Evolutionary conservation across 92 coral and sea anemone species (phyloP), one percentile per base, ranked within the genome.

Genomic region (Porites cylindrica): DNA sequence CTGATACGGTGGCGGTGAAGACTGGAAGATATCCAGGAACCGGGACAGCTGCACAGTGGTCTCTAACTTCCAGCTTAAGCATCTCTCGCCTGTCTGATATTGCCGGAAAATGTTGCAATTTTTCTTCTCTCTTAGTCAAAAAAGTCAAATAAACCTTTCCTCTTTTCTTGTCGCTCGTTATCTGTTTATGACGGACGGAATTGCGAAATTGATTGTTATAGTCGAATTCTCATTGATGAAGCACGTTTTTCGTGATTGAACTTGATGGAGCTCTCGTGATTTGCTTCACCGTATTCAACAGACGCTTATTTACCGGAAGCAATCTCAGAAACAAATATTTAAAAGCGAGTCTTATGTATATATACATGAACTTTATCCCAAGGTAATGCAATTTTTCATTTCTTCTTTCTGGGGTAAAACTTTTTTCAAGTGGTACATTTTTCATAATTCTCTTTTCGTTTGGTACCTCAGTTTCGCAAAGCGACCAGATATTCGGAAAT

Each of bases 221-320:
- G 51, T 47, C 18, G 18, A 77, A 68, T 82, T 82, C 78, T 67
- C 77, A 70, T 70, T 1, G 10, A 52, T 58, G 17, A 72, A 14
- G 16, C 59, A 16, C 17, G 50, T 23, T 70, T 59, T 82, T 82
- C 77, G 64, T 21, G 19, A 82, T 38, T 59, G 62, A 71, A 19
- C 19, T 54, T 10, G 16, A 82, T 77, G 70, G 70, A 43, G 21
- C 12, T 0, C 1, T 54, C 77, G 23, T 52, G 76, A 81, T 81
- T 66, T 20, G 16, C 24, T 20, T n/a, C 8, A 38, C 58, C 64
- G 23, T 18, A 56, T 20, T 5, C 47, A 38, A 38, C 5, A 50
- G 26, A 51, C 72, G 66, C 26, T 80, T 80, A 6, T 70, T 32
- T 68, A 16, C 77, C 86, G 78, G 85, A 82, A 58, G 77, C 38